phyloP scores from a whole-genome alignment of 2,888 invertebrate species.

The Hirtodrosophila alboralis region DNA sequence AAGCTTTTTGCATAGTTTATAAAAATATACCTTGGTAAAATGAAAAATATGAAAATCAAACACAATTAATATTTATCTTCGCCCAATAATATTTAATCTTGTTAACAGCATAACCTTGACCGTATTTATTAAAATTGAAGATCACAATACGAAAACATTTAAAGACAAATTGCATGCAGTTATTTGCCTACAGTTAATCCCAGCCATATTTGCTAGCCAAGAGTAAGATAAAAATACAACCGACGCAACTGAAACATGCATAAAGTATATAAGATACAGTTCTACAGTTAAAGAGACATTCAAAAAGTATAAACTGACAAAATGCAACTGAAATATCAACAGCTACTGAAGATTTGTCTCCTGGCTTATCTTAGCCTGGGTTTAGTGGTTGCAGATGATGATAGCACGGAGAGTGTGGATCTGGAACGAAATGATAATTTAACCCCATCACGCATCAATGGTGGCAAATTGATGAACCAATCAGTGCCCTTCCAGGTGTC shows the following conservation, averaged over 20 bases:
- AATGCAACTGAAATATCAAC: constrained; percentile 23
- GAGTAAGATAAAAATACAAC: constrained; percentile 9
- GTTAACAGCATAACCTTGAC: constrained; percentile 1
- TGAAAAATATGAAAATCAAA: no score
- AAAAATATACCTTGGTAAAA: no score
- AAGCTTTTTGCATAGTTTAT: no score
- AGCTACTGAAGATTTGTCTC: not conserved
- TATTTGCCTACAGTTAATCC: constrained; percentile 1
- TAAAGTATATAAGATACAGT: constrained; percentile 23
- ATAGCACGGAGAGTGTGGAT: not conserved
- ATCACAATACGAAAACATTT: no score
- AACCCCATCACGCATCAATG: constrained; percentile 66
- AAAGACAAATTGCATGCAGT: not conserved
- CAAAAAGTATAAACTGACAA: constrained; percentile 2
- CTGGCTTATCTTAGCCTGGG: constrained; percentile 9
- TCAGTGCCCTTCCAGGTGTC: constrained; percentile 83
- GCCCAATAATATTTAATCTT: not conserved
- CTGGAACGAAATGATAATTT: not conserved
- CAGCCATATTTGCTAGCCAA: not conserved
- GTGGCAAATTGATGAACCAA: constrained; percentile 65
- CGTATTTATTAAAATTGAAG: not conserved
- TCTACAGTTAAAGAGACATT: not conserved
- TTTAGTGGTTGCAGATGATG: not conserved
- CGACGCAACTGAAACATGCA: constrained; percentile 11
- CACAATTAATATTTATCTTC: no score